Conservation (phyloP, 2,888 invertebrate species). For the Kryphioiulus occultus region DNA sequence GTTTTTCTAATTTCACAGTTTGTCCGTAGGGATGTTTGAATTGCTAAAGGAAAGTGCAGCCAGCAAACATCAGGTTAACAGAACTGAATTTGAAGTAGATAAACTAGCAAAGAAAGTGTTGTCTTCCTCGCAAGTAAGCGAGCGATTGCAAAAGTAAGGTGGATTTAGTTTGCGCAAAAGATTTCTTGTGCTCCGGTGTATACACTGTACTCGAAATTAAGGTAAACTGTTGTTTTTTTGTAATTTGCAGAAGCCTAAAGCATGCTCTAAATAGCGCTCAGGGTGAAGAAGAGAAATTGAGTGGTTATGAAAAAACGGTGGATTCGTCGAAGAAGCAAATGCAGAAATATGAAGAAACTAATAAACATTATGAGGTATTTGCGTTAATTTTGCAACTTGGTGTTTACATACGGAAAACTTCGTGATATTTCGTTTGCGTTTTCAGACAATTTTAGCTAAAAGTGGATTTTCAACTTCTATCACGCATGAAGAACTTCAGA, state of each 20-base stretch:
- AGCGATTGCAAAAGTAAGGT: not conserved
- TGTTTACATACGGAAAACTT: not conserved
- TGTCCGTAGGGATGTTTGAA: not conserved
- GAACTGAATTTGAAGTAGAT: not conserved
- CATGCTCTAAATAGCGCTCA: not conserved
- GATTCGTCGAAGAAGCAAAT: not conserved
- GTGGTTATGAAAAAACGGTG: not conserved
- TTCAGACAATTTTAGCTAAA: not conserved
- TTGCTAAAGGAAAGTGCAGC: not conserved
- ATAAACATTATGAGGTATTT: not conserved
- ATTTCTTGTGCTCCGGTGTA: not conserved
- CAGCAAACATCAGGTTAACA: not conserved
- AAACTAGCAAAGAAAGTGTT: not conserved
- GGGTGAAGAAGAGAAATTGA: not conserved
- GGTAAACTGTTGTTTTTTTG: not conserved
- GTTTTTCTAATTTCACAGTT: not conserved
- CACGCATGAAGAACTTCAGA: not conserved
- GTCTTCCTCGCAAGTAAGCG: not conserved
- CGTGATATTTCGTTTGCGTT: too few relatives aligned
- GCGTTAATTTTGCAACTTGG: not conserved
- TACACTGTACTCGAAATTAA: not conserved
- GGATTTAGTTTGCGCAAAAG: not conserved
- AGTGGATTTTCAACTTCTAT: not conserved
- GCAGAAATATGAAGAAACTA: not conserved
- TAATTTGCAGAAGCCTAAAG: not conserved